Percentiles rank a stretch among this genome's conserved stretches.
Evolutionary conservation across 2,888 invertebrate species (phyloP).

Genomic region (Deilephila elpenor): DNA sequence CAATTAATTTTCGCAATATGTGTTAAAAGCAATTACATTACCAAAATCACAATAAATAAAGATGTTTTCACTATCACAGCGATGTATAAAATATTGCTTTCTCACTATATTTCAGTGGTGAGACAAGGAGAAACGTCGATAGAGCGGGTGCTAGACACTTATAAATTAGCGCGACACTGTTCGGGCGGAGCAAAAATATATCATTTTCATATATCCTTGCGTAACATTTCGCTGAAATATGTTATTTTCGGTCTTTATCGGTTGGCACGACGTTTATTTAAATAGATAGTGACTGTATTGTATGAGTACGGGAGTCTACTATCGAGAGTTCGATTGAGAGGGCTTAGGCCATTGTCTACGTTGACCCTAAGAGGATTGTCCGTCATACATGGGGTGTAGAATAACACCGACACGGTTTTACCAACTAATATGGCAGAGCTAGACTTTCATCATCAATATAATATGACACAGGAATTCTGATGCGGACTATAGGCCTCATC

Average conservation of each 20-base stretch:
- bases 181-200: slow-evolving; percentile 11
- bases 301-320: too few species aligned
- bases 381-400: too few species aligned
- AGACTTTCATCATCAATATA: too few species aligned
- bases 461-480: too few species aligned
- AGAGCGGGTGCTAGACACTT: slow-evolving; percentile 13
- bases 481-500: too few species aligned
- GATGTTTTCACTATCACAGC: background rate
- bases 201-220: slow-evolving; percentile 20
- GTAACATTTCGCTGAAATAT: slow-evolving; percentile 1
- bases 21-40: background rate
- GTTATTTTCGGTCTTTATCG: slow-evolving; percentile 4
- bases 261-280: background rate
- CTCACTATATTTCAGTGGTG: background rate
- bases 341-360: too few species aligned
- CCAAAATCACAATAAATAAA: slow-evolving; percentile 11
- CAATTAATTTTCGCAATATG: background rate
- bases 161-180: slow-evolving; percentile 23
- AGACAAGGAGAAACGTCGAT: slow-evolving; percentile 17
- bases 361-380: too few species aligned
- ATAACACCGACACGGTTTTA: too few species aligned
- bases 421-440: too few species aligned
- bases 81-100: background rate
- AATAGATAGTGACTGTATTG: too few species aligned
- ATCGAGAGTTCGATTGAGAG: too few species aligned